Base-by-base conservation (phyloP, 2,888 invertebrate genomes). In the Drosophila recens region DNA sequence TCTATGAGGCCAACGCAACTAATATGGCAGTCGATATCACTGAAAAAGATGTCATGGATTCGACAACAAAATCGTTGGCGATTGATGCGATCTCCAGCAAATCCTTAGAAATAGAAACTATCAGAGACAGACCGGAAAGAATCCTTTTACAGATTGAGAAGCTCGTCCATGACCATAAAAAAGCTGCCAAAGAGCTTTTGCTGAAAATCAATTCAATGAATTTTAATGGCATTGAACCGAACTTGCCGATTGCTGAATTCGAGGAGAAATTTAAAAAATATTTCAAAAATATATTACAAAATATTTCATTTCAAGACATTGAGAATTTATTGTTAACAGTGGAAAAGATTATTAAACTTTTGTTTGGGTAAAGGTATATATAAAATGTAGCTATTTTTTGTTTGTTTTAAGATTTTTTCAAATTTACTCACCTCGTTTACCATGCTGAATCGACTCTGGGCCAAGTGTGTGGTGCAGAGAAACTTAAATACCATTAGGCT, bases 401-500 rank as follows among this genome's bases (percentile, higher is more conserved):
- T 23, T 23, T 23, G 23, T 23, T 40, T 1, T 11, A 0, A 8
- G 27, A 27, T 42, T 42, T 13, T 2, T 0, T 0, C 1, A 30
- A 20, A 13, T 9, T 8, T 23, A 74, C 84, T 90, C 48, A 92
- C 92, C 87, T 91, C 90, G 53, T 91, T 91, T 11, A 92, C 65
- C 88, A 91, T 89, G 17, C 82, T 72, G 43, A 92, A 92, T 0
- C 92, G 90, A 64, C 87, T 91, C 52, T 85, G 82, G 9, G 90
- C 90, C 81, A 92, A 69, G 34, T 89, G 87, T 5, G 90, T 91
- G 17, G 87, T 90, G 65, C 89, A 89, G 0, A 91, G 75, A 48
- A 92, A 92, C 51, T 92, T 90, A 34, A 92, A 91, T 23, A 92
- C 91, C 89, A 92, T 90, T 4, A 92, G 80, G 30, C 90, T 90